Conservation (phyloP, 2,797 vertebrate genomes). For the Botia almorhae region DNA sequence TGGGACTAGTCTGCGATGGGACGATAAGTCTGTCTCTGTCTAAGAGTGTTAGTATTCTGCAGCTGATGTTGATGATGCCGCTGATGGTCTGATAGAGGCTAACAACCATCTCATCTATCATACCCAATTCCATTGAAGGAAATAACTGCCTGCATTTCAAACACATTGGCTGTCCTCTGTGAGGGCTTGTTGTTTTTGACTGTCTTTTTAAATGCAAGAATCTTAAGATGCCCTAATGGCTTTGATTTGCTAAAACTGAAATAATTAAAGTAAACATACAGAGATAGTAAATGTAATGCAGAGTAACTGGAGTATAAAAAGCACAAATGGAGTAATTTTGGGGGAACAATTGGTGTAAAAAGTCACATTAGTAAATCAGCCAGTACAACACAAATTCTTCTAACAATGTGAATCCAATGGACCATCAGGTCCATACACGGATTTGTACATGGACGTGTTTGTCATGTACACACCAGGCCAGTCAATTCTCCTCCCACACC, state of each 20-base stretch:
- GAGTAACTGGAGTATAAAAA: no score
- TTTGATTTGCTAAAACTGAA: not conserved
- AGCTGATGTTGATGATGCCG: not conserved
- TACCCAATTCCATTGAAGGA: not conserved
- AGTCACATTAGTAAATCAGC: conserved; percentile 30
- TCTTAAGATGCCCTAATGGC: not conserved
- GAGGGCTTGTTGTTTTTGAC: not conserved
- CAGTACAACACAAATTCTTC: conserved; percentile 5
- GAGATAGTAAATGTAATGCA: not conserved
- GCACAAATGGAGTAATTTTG: not conserved
- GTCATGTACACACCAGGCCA: not conserved
- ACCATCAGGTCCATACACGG: not conserved
- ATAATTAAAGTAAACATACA: not conserved
- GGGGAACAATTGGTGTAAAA: not conserved
- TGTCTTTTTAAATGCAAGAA: not conserved
- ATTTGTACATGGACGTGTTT: not conserved
- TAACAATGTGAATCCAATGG: not conserved
- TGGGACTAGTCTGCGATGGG: not conserved
- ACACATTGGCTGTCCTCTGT: not conserved
- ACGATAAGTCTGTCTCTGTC: not conserved
- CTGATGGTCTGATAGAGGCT: conserved; percentile 13
- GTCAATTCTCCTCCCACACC: not conserved
- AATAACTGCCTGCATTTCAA: conserved; percentile 7
- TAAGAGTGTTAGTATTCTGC: conserved; percentile 27
- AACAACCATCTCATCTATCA: conserved; percentile 31